These are phyloP conservation scores for Bellardia bayeri DNA, from an alignment of 2,888 invertebrate genomes.

Conservation along the genomic window DNA sequence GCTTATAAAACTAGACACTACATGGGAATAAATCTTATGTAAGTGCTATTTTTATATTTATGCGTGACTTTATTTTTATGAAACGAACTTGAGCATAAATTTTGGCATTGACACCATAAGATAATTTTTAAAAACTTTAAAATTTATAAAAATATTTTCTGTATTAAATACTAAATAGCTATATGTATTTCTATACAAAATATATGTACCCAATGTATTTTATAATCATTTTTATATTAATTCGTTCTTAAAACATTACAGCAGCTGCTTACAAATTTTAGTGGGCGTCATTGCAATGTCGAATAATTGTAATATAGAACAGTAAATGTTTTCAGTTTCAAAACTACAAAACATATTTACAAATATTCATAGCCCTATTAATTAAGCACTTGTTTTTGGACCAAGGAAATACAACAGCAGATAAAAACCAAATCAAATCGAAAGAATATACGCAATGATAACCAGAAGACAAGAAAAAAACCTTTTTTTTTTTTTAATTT, in stretches of 20 bases:
- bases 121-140: too few relatives aligned
- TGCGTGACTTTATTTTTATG: too few relatives aligned
- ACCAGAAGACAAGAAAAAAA: neutral
- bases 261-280: constrained; percentile 29
- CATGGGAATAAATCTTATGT: too few relatives aligned
- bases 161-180: too few relatives aligned
- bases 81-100: too few relatives aligned
- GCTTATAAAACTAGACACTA: too few relatives aligned
- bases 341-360: neutral
- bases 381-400: constrained; percentile 39
- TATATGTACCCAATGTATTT: too few relatives aligned
- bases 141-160: too few relatives aligned
- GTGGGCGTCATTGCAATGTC: constrained; percentile 46
- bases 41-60: too few relatives aligned
- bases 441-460: constrained; percentile 16
- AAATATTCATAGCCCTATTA: constrained; percentile 1
- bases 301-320: constrained; percentile 34
- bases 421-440: constrained; percentile 63
- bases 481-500: constrained; percentile 21
- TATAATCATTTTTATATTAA: neutral
- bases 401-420: constrained; percentile 20
- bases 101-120: too few relatives aligned
- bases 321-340: constrained; percentile 21
- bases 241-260: neutral
- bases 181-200: too few relatives aligned